These are phyloP conservation scores for Bombyx mori DNA, from an alignment of 1,140 invertebrate genomes.

Conservation along the genomic window DNA sequence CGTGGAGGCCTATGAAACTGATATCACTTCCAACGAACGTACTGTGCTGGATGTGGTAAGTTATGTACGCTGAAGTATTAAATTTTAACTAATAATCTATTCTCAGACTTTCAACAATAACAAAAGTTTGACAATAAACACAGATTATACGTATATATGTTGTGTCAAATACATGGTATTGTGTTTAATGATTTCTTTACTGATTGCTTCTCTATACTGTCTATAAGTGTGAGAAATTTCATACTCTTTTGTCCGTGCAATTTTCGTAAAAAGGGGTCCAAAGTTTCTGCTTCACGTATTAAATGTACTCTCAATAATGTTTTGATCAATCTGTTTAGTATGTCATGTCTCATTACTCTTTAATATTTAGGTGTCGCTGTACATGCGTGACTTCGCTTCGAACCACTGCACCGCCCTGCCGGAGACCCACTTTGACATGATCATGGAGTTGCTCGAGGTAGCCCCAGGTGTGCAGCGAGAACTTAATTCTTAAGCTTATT, in stretches of 20 bases:
- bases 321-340: constrained; percentile 2
- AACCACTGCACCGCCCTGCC: constrained; percentile 90
- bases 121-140: too few species aligned
- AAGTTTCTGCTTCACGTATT: too few species aligned
- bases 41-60: background rate
- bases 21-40: background rate
- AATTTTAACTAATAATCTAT: background rate
- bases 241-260: too few species aligned
- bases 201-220: too few species aligned
- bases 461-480: too few species aligned
- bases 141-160: too few species aligned
- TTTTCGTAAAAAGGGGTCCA: too few species aligned
- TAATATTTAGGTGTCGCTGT: constrained; percentile 72
- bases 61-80: background rate
- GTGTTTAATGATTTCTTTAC: too few species aligned
- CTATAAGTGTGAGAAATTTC: too few species aligned
- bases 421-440: constrained; percentile 24
- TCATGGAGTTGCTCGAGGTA: constrained; percentile 12
- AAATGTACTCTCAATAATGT: too few species aligned
- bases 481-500: too few species aligned
- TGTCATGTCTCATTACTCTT: constrained; percentile 14
- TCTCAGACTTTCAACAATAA: background rate
- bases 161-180: too few species aligned
- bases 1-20: constrained; percentile 13
- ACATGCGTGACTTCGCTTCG: constrained; percentile 89